Evolutionary conservation across 2,113 vertebrate species (phyloP), one percentile per base, ranked within the genome.

Genomic region (Datnioides undecimradiatus): DNA sequence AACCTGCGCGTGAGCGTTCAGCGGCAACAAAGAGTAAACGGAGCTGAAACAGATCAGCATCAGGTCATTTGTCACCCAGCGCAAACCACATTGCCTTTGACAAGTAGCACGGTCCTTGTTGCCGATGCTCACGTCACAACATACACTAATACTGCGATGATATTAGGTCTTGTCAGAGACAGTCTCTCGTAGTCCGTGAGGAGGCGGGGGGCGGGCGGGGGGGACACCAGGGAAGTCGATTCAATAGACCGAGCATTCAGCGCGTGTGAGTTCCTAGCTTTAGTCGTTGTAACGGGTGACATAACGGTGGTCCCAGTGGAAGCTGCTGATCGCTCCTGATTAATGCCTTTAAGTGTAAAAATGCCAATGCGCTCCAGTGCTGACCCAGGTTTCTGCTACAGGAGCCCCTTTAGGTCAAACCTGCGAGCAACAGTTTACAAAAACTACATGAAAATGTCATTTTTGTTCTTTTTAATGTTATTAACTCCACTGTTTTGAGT

Each of bases 311-410:
- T 57, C 41, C 43, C 34, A 38, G 31, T 38, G 49, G 27, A 55
- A 41, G 19, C 45, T 21, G 57, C 48, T 51, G 19, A 70, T 71
- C 40, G 27, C 59, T 66, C 43, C 43, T 51, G 66, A 72, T 73
- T 45, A 45, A 76, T 75, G 65, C 38, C 41, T 63, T 80, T 49
- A 73, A 62, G 72, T 76, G 49, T 86, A 52, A 86, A 86, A 79
- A 31, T 68, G 66, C 73, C 71, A 23, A 52, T 49, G 46, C 5
- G 12, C 54, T 71, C 46, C 34, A 63, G 29, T 72, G 80, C 71
- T 79, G 84, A 86, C 38, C 55, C 79, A 76, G 49, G 27, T 46
- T 62, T 79, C 19, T 69, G 45, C 46, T 45, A 41, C 10, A 57
- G 19, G 43, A 36, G 40, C 73, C 69, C 17, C 17, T 68, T 72